Base-by-base conservation (phyloP, 2,888 invertebrate species). In the Sarcophaga variegata region DNA sequence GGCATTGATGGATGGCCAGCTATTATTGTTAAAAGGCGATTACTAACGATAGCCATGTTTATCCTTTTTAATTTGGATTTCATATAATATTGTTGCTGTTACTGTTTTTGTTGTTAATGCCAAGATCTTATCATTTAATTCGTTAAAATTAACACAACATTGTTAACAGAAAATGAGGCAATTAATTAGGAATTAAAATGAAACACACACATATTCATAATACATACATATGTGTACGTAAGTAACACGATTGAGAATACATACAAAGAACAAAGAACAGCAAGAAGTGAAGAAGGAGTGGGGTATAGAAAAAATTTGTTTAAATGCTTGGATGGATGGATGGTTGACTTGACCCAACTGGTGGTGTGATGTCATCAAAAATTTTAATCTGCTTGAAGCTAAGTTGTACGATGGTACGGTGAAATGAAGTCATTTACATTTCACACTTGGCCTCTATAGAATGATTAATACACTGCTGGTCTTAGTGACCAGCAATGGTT, bases 101-200 rank as follows among this genome's bases (percentile, higher is more conserved):
- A 12, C 14, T 47, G n/a, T 70, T 63, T 22, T n/a, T 20, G 12
- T 74, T 75, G 83, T 87, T 84, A 85, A 82, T 86, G 89, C 86
- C 88, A 81, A 88, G 92, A 92, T 93, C 90, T 91, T 92, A 93
- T 93, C 93, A 92, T 92, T 93, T 93, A 92, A 93, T 93, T 93
- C 92, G 90, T 92, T 90, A 90, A 92, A 93, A 93, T 93, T 93
- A 93, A 93, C 93, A 92, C 93, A 91, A 92, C 92, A 92, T 92
- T 93, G 93, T 92, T 91, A 90, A 89, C 89, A 84, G 88, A 92
- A 92, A 93, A 92, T 91, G 91, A 91, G 91, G 89, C 92, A 92
- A 93, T 93, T 93, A 93, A 93, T 93, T 92, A 91, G 89, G 86
- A 88, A 89, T 91, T 37, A 37, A 37, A 37, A 37, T 54, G 14